phyloP scores from a whole-genome alignment of 2,113 vertebrate species.

The Nasalis larvatus region DNA sequence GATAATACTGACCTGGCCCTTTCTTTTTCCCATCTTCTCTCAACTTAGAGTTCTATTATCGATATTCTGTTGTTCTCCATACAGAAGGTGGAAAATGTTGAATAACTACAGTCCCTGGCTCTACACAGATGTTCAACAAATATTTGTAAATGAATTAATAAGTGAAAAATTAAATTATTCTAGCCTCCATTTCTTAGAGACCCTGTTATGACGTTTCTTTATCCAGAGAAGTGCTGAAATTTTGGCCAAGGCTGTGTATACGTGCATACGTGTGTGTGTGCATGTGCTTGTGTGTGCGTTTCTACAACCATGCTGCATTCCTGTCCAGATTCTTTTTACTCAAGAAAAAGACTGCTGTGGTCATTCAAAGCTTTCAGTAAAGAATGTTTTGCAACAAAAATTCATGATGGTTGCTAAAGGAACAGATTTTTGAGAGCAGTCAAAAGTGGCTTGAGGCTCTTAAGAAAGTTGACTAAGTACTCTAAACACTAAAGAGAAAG shows the following conservation, averaged over 20 bases:
- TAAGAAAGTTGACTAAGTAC: constrained; percentile 25
- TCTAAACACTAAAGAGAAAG: constrained; percentile 35
- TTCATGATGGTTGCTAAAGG: not conserved
- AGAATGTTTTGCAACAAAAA: constrained; percentile 11
- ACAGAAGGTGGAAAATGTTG: not conserved
- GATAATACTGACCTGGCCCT: not conserved
- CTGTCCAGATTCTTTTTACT: not conserved
- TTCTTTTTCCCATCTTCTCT: not conserved
- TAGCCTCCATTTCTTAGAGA: not conserved
- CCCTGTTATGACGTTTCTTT: not conserved
- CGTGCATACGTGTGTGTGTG: too few relatives aligned
- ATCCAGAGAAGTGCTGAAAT: not conserved
- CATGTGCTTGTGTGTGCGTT: not conserved
- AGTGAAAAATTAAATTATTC: not conserved
- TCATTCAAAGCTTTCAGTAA: constrained; percentile 25
- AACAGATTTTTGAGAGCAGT: constrained; percentile 22
- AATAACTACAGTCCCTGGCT: not conserved
- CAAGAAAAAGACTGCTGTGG: not conserved
- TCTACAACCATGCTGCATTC: not conserved
- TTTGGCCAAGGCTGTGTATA: not conserved
- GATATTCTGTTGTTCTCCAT: not conserved
- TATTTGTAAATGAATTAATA: not conserved
- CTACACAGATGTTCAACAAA: not conserved
- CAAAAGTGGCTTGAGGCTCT: not conserved
- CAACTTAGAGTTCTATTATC: not conserved